Evolutionary conservation across 2,888 invertebrate genomes (phyloP), one percentile per base, ranked within the genome.

Genomic region (Conchocele bisecta): DNA sequence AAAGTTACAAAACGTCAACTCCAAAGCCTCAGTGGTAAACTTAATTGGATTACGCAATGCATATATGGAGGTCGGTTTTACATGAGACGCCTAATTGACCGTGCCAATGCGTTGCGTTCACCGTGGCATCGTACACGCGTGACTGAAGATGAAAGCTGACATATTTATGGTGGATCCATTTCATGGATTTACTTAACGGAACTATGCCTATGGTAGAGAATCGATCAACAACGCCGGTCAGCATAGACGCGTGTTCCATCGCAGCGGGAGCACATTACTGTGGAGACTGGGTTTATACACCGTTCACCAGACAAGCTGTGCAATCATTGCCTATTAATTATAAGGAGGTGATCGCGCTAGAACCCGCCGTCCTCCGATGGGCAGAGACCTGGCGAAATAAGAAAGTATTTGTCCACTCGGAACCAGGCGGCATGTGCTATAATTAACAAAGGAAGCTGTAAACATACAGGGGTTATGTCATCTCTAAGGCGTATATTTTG

Each of bases 361-460:
- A 50, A 39, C 51, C 51, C 17, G 37, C 61, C 5, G 20, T 41
- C 4, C 4, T 20, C 2, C 39, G 15, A 9, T 39, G 61, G 61
- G 51, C 48, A 3, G 24, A 24, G 28, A 17, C 22, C 11, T 29
- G 26, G 15, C 1, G 17, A 9, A 41, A 41, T 26, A 61, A 51
- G 17, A 50, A 60, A 37, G 50, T 60, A 20, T 29, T 50, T 58
- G 42, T 60, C 13, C 37, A 37, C 28, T 48, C 42, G 13, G 54
- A 68, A 68, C 31, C 20, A 35, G n/a, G 35, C 58, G n/a, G 61
- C 69, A 22, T 44, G 46, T 9, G 24, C 54, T 15, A 67, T 67
- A 22, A 67, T 67, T 22, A 67, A 60, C 28, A 60, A 44, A 48
- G 68, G 61, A n/a, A 53, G 48, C 11, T 57, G 57, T 37, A 56